Evolutionary conservation across 2,113 vertebrate species (phyloP).

Genomic region (Calyptomena viridis): DNA sequence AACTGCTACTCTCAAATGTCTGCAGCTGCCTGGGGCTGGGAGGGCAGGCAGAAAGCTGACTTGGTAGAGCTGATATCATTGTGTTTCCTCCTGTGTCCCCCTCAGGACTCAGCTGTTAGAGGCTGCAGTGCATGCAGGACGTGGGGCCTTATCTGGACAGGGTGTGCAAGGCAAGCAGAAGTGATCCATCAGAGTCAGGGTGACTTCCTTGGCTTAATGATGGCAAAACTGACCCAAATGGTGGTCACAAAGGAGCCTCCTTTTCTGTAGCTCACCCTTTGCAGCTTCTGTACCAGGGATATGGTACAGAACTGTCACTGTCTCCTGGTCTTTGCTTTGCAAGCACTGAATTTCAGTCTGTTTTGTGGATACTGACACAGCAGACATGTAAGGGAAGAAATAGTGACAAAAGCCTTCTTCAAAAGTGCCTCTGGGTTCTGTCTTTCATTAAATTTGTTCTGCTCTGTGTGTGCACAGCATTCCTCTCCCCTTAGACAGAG

Average conservation of each 20-base stretch:
- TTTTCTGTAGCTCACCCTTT: background rate
- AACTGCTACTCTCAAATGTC: background rate
- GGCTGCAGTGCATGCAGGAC: background rate
- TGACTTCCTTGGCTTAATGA: background rate
- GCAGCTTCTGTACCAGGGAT: background rate
- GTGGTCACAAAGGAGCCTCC: background rate
- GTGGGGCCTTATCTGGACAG: background rate
- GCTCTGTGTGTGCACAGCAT: slow-evolving; percentile 2
- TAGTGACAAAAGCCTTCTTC: background rate
- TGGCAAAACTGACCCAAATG: background rate
- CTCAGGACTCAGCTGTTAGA: background rate
- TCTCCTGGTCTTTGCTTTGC: background rate
- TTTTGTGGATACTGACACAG: background rate
- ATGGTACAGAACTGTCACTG: background rate
- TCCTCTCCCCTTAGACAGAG: slow-evolving; percentile 31
- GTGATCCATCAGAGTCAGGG: background rate
- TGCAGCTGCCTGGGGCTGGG: background rate
- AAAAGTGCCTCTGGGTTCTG: background rate
- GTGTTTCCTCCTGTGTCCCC: background rate
- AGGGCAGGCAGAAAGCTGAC: background rate
- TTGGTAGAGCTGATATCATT: background rate
- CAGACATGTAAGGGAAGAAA: background rate
- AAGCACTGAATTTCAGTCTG: background rate
- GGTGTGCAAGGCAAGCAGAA: background rate
- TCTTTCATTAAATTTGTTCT: slow-evolving; percentile 19